phyloP scores from a whole-genome alignment of 2,113 vertebrate species.

The Beaufortia kweichowensis region DNA sequence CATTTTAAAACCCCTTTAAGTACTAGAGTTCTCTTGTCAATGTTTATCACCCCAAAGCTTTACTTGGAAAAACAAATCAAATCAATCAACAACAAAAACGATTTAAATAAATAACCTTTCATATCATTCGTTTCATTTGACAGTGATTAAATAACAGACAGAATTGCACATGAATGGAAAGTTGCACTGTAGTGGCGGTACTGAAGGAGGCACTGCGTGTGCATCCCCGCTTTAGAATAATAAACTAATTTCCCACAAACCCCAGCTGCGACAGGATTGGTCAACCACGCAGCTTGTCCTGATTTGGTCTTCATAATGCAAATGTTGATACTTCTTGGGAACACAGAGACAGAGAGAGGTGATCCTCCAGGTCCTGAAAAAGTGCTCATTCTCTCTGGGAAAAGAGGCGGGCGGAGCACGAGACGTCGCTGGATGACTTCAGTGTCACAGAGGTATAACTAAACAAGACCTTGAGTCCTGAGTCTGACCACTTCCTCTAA shows the following conservation, averaged over 20 bases:
- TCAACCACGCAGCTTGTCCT: slow-evolving; percentile 18
- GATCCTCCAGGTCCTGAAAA: background rate
- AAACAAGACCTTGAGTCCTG: background rate
- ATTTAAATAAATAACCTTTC: slow-evolving; percentile 42
- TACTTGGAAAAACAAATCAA: background rate
- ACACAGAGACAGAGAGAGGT: background rate
- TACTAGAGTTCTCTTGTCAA: background rate
- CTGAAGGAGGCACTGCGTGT: slow-evolving; percentile 48
- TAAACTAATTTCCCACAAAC: slow-evolving; percentile 27
- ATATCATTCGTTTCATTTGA: slow-evolving; percentile 8
- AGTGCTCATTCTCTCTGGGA: background rate
- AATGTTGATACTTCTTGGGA: background rate
- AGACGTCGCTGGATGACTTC: slow-evolving; percentile 52
- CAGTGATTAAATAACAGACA: slow-evolving; percentile 29
- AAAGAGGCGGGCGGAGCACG: background rate
- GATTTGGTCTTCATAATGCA: slow-evolving; percentile 22
- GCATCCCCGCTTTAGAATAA: background rate
- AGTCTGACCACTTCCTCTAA: background rate
- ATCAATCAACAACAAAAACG: slow-evolving; percentile 22
- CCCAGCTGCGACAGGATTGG: slow-evolving; percentile 18
- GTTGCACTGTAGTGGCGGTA: slow-evolving; percentile 19
- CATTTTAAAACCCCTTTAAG: slow-evolving; percentile 3
- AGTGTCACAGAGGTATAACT: slow-evolving; percentile 32
- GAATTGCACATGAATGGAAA: slow-evolving; percentile 46
- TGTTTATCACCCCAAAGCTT: background rate